phyloP scores from a whole-genome alignment of 2,113 vertebrate species.

The Lepus timidus region DNA sequence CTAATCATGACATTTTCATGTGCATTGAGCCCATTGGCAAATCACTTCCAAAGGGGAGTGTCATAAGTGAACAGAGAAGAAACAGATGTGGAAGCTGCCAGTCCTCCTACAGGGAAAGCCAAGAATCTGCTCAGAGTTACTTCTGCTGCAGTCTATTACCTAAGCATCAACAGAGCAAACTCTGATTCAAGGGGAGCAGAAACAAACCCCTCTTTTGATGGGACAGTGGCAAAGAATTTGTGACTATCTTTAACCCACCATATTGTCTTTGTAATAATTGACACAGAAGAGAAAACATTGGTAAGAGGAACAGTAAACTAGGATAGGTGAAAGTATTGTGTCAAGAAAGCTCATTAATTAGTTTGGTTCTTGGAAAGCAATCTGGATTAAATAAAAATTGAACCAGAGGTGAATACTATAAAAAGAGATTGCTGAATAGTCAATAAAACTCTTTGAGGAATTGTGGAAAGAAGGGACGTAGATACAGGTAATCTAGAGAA shows the following conservation, averaged over 20 bases:
- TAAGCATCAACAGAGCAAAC: background rate
- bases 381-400: background rate
- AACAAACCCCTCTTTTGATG: background rate
- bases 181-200: background rate
- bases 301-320: background rate
- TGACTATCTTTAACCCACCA: background rate
- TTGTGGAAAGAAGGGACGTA: background rate
- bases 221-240: constrained; percentile 24
- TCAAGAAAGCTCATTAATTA: background rate
- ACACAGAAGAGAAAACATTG: background rate
- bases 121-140: background rate
- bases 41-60: background rate
- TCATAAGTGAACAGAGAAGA: background rate
- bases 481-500: background rate
- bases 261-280: constrained; percentile 2
- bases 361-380: background rate
- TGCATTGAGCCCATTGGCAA: background rate
- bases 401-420: background rate
- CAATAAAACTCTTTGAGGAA: constrained; percentile 13
- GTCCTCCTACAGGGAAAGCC: background rate
- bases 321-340: background rate
- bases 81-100: background rate
- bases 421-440: background rate
- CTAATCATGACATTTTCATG: background rate
- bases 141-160: background rate